Evolutionary conservation across 2,797 vertebrate species (phyloP).

Genomic region (Peromyscus attwateri): DNA sequence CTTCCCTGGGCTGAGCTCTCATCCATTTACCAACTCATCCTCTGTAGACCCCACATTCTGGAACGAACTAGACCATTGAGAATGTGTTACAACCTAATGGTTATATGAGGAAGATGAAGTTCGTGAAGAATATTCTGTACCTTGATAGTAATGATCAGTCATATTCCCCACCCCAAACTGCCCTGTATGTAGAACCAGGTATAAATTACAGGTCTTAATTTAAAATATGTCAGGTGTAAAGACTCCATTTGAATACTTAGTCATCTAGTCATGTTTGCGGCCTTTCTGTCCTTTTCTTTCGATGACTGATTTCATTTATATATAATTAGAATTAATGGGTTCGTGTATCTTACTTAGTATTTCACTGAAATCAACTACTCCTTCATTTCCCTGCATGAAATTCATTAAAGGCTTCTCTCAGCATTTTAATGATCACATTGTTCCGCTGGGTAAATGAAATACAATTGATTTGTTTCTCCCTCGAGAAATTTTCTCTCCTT

Average conservation of each 20-base stretch:
- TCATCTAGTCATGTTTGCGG: neutral
- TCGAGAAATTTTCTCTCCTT: neutral
- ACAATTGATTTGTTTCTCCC: conserved; percentile 22
- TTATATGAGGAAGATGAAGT: neutral
- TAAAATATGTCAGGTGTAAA: neutral
- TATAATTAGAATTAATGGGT: neutral
- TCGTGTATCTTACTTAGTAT: neutral
- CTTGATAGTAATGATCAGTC: neutral
- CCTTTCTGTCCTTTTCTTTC: neutral
- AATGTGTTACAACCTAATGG: neutral
- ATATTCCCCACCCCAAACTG: neutral
- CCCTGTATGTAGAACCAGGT: neutral
- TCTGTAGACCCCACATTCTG: neutral
- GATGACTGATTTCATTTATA: neutral
- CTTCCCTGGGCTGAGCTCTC: neutral
- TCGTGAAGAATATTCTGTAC: neutral
- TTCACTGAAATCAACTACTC: neutral
- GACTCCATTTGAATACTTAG: neutral
- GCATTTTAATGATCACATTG: neutral
- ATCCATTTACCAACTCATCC: neutral
- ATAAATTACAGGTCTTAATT: neutral
- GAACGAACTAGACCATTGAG: neutral
- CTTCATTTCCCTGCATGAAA: neutral
- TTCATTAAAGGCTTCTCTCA: conserved; percentile 9
- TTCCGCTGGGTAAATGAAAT: neutral